Base-by-base conservation (phyloP, 2,797 vertebrate genomes). In the Labroides dimidiatus region DNA sequence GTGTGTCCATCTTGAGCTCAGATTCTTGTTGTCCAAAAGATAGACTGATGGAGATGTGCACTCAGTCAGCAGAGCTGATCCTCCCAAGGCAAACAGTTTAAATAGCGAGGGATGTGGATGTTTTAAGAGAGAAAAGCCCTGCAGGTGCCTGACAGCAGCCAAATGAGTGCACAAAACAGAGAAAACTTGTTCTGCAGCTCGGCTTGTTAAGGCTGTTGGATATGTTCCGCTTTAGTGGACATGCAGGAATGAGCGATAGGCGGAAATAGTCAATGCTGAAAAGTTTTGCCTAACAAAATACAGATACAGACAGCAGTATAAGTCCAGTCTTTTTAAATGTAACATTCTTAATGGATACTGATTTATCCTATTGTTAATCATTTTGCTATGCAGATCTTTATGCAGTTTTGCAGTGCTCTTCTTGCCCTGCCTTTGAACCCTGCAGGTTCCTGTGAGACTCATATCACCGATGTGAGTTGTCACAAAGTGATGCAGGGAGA, bases 121-220 rank as follows among this genome's bases (percentile, higher is more conserved):
- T 80, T 78, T 80, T 49, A 41, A 64, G 70, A 74, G 57, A 44
- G 33, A 39, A 39, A 66, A 66, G 47, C 72, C 75, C 74, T 69
- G 64, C 63, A 77, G 75, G 58, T 76, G 70, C 68, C 78, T 87
- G 82, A 75, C 81, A 85, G 70, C 76, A 84, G 74, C 73, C 58
- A 76, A 79, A 84, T 75, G 42, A 84, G 75, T 75, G 60, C 56
- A 55, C 62, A 64, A 69, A 82, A 69, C 54, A 54, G 56, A 43
- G 41, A 19, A 45, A 73, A 66, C 33, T n/a, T 61, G 54, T 65
- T 78, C 63, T 78, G 64, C 74, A 45, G 63, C 39, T 59, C 7
- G 54, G 56, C 71, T 84, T 77, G 66, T 87, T 79, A 73, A 64
- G 66, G 65, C 64, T 65, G 39, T 62, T 61, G 54, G 69, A 64